phyloP scores from a whole-genome alignment of 2,797 vertebrate genomes.

The Sebastes nivosus region DNA sequence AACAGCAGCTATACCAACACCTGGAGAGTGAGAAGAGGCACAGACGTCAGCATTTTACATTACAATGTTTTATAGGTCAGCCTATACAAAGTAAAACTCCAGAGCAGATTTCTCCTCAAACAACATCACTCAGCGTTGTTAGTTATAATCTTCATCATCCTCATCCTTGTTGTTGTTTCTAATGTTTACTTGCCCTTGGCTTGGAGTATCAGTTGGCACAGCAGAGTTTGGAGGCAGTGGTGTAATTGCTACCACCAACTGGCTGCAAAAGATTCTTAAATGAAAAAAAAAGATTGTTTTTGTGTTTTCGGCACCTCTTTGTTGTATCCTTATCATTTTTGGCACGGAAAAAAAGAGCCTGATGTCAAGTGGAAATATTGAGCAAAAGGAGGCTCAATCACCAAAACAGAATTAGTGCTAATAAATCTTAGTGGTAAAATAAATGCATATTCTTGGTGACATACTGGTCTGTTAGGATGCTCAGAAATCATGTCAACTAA shows the following conservation, averaged over 20 bases:
- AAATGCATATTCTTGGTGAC: not conserved
- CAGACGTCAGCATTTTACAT: not conserved
- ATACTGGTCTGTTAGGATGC: not conserved
- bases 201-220: constrained; percentile 20
- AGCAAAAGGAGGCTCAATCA: not conserved
- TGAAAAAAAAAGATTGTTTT: not conserved
- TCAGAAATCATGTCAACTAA: not conserved
- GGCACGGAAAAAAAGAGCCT: too few species aligned
- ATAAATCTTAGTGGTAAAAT: not conserved
- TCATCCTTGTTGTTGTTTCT: not conserved
- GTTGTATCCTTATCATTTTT: not conserved
- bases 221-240: constrained; percentile 8
- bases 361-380: not conserved
- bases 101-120: not conserved
- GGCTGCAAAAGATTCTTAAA: not conserved
- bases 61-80: not conserved
- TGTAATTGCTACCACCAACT: constrained; percentile 17
- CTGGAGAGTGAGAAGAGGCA: constrained; percentile 64
- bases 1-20: constrained; percentile 89
- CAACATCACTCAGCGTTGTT: not conserved
- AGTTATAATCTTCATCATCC: not conserved
- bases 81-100: too few species aligned
- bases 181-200: constrained; percentile 24
- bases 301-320: not conserved
- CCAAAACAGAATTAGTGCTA: too few species aligned